phyloP scores from a whole-genome alignment of 2,113 vertebrate species.

The Genyomyrus donnyi region DNA sequence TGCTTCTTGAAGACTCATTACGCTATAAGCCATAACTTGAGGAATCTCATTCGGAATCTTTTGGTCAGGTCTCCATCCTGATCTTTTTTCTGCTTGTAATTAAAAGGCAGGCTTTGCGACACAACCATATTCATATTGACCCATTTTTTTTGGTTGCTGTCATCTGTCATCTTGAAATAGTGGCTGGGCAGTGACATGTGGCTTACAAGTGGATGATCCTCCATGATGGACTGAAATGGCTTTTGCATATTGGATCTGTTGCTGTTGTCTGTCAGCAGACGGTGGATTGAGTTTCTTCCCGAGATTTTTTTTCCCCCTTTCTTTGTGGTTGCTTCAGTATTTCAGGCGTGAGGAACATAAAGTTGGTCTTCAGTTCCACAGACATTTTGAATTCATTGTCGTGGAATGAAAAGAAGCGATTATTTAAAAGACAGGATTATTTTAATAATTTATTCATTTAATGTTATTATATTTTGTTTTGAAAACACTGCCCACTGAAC shows the following conservation, averaged over 20 bases:
- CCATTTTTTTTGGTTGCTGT: background rate
- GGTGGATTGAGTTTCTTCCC: background rate
- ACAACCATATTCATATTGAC: background rate
- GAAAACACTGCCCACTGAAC: background rate
- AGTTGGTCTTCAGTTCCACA: background rate
- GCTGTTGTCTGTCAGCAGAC: background rate
- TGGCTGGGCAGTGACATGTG: background rate
- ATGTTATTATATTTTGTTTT: background rate
- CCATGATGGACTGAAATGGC: background rate
- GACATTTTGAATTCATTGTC: background rate
- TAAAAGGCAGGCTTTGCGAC: background rate
- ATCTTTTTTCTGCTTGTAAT: background rate
- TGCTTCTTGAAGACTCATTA: background rate
- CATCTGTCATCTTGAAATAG: background rate
- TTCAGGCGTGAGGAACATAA: background rate
- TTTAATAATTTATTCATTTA: background rate
- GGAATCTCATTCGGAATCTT: background rate
- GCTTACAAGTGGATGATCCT: background rate
- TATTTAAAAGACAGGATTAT: background rate
- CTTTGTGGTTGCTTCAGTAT: background rate
- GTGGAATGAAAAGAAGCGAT: background rate
- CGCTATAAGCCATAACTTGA: background rate
- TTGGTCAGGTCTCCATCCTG: background rate
- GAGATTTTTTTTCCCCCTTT: too few relatives aligned
- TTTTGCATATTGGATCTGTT: background rate